Evolutionary conservation across 2,888 invertebrate species (phyloP).

Genomic region (Dioctria rufipes): DNA sequence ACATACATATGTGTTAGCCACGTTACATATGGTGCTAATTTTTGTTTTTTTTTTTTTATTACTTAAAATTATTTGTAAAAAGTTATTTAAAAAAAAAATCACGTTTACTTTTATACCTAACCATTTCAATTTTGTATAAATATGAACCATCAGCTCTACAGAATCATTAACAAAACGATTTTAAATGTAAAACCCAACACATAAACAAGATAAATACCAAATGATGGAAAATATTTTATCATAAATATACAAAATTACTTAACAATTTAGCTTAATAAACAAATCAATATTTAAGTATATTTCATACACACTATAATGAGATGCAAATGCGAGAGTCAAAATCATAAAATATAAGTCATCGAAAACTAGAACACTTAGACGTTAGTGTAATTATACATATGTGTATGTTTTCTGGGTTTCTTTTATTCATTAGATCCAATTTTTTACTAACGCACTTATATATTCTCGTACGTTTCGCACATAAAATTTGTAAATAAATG

Average conservation of each 20-base stretch:
- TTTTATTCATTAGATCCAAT: background rate
- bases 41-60: background rate
- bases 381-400: background rate
- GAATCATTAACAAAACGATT: background rate
- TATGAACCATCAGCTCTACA: slow-evolving; percentile 19
- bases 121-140: background rate
- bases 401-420: slow-evolving; percentile 37
- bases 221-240: slow-evolving; percentile 1
- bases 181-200: slow-evolving; percentile 34
- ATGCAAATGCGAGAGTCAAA: slow-evolving; percentile 34
- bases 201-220: slow-evolving; percentile 6
- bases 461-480: slow-evolving; percentile 50
- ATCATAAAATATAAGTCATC: slow-evolving; percentile 42
- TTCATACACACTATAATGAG: background rate
- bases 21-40: background rate
- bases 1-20: too few species aligned
- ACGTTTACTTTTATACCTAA: background rate
- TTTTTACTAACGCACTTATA: slow-evolving; percentile 44
- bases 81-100: background rate
- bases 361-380: slow-evolving; percentile 4
- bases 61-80: background rate
- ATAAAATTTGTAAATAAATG: slow-evolving; percentile 53
- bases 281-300: slow-evolving; percentile 36
- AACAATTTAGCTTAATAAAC: slow-evolving; percentile 3
- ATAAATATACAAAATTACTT: slow-evolving; percentile 4